These are phyloP conservation scores for Struthio camelus DNA, from an alignment of 2,113 vertebrate species.

Conservation along the genomic window DNA sequence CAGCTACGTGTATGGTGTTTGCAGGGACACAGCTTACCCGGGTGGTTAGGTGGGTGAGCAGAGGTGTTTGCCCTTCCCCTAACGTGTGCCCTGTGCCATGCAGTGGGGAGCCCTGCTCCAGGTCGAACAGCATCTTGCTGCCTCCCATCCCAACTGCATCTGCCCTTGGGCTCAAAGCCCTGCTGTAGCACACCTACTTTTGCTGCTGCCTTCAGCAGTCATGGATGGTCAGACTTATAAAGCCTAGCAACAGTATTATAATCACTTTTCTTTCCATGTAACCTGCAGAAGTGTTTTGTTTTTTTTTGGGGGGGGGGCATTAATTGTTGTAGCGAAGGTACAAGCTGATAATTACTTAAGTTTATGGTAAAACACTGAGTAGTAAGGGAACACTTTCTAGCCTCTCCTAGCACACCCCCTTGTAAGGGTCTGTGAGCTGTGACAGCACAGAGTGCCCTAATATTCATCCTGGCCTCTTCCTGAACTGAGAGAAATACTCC, in stretches of 20 bases:
- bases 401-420: background rate
- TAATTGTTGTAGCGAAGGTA: background rate
- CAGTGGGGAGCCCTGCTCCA: background rate
- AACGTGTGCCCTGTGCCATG: fast-evolving
- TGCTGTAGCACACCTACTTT: background rate
- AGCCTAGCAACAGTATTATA: background rate
- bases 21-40: background rate
- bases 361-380: background rate
- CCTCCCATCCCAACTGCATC: background rate
- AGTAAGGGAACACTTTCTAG: background rate
- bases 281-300: background rate
- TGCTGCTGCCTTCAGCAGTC: background rate
- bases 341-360: background rate
- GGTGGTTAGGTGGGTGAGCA: background rate
- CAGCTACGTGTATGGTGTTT: background rate
- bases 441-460: background rate
- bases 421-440: background rate
- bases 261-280: background rate
- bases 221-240: background rate
- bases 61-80: background rate
- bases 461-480: background rate
- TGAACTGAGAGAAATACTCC: background rate
- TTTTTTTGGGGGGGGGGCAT: too few species aligned
- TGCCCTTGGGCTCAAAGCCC: background rate
- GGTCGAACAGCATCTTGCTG: background rate